phyloP scores from a whole-genome alignment of 2,113 vertebrate genomes.

The Dasyornis broadbenti region DNA sequence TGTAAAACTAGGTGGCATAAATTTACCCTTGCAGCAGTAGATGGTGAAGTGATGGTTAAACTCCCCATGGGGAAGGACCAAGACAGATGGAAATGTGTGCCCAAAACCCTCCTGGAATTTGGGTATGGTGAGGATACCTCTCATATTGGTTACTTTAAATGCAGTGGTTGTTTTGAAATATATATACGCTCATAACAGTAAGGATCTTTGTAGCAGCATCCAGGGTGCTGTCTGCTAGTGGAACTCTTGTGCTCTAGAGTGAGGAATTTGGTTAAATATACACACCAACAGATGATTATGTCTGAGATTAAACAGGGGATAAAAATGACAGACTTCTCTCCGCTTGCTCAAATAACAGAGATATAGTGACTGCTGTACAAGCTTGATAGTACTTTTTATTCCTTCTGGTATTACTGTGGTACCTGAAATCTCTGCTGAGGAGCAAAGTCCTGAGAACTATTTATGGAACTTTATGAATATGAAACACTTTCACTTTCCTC shows the following conservation, averaged over 20 bases:
- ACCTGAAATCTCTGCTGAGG: background rate
- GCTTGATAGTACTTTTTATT: background rate
- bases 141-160: constrained; percentile 19
- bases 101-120: background rate
- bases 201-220: background rate
- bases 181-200: background rate
- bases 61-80: background rate
- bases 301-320: background rate
- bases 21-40: background rate
- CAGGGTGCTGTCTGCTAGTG: background rate
- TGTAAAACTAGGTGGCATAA: constrained; percentile 9
- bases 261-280: background rate
- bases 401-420: background rate
- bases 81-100: background rate
- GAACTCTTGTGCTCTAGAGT: background rate
- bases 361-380: background rate
- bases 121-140: background rate
- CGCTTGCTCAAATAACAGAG: background rate
- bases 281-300: background rate
- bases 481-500: background rate
- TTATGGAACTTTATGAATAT: background rate
- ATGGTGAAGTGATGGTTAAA: constrained; percentile 7
- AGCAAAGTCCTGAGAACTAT: background rate
- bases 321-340: background rate
- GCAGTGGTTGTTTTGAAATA: constrained; percentile 46